Evolutionary conservation across 2,888 invertebrate species (phyloP), one percentile per base, ranked within the genome.

Genomic region (Julus scandinavius): DNA sequence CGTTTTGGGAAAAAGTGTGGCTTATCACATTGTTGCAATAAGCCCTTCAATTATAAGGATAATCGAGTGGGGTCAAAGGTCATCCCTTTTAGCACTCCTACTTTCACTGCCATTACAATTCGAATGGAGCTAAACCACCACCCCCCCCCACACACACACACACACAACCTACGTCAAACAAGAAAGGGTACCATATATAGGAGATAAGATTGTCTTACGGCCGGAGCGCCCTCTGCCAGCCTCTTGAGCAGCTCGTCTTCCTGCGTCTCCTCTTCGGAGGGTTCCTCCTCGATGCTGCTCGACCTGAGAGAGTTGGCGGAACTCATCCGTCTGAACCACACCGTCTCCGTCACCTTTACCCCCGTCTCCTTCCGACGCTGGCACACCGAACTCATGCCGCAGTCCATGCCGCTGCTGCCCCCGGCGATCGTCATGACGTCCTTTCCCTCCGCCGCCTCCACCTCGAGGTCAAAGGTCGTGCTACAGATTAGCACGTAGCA

Each of bases 321-420:
- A 40, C 88, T 88, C 88, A 88, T 88, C 45, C 88, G 17, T 15
- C 88, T 85, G 80, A 88, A 88, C 88, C 88, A 88, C 38, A 88
- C 86, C 50, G 88, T 85, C 40, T 88, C 88, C 9, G 15, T 88
- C 58, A 88, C 86, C 63, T 58, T 85, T 41, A 86, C 85, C 50
- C 88, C 88, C 17, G 54, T 54, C 40, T 54, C 38, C 20, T n/a
- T 87, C 41, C 54, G 49, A 1, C 54, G n/a, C 13, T 88, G 50
- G 38, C 88, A 88, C 29, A 45, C 88, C 17, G 88, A 88, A 20
- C 84, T 88, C 85, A 88, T 85, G 58, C 88, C 88, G 41, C 88
- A 88, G 88, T 88, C 83, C 88, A 88, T 88, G 80, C 63, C 20
- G 41, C 45, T 45, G 45, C 45, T 45, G 45, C 45, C 45, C 45